phyloP scores from a whole-genome alignment of 2,797 vertebrate species.

The Enteromius paludinosus region DNA sequence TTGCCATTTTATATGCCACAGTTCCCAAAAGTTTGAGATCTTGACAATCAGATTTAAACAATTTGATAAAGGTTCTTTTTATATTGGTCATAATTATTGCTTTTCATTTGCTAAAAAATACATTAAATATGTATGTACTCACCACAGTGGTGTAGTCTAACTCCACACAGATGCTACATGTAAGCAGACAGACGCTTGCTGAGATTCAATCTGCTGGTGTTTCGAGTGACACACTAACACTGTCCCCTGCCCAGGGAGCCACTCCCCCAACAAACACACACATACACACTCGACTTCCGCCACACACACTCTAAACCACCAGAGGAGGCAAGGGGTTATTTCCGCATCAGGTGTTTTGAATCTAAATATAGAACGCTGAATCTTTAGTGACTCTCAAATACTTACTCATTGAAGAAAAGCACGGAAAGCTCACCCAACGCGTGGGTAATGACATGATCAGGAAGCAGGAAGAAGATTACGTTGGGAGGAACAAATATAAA shows the following conservation, averaged over 20 bases:
- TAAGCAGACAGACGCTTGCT: slow-evolving; percentile 37
- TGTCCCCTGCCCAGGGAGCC: slow-evolving; percentile 32
- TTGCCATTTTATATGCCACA: slow-evolving; percentile 8
- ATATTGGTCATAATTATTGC: neutral
- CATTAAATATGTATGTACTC: slow-evolving; percentile 47
- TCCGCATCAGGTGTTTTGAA: slow-evolving; percentile 49
- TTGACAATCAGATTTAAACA: neutral
- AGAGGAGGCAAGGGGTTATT: slow-evolving; percentile 36
- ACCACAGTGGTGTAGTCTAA: slow-evolving; percentile 46
- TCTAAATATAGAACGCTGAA: slow-evolving; percentile 48
- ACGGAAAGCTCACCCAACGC: neutral
- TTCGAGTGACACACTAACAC: slow-evolving; percentile 53
- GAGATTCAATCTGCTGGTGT: slow-evolving; percentile 38
- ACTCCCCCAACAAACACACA: slow-evolving; percentile 43
- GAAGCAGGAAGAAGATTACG: slow-evolving; percentile 6
- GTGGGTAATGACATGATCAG: slow-evolving; percentile 25
- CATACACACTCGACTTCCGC: slow-evolving; percentile 7
- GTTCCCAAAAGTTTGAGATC: slow-evolving; percentile 4
- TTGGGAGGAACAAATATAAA: neutral
- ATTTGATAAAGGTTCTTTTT: neutral
- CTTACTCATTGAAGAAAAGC: slow-evolving; percentile 20
- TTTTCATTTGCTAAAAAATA: neutral
- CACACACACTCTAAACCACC: slow-evolving; percentile 6
- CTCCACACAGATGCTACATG: slow-evolving; percentile 47
- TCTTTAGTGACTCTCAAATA: slow-evolving; percentile 24